A percentile compares a stretch with the other conserved stretches of the same genome.
Conservation (phyloP, 1,140 invertebrate species). For the Parasteatoda tepidariorum region DNA sequence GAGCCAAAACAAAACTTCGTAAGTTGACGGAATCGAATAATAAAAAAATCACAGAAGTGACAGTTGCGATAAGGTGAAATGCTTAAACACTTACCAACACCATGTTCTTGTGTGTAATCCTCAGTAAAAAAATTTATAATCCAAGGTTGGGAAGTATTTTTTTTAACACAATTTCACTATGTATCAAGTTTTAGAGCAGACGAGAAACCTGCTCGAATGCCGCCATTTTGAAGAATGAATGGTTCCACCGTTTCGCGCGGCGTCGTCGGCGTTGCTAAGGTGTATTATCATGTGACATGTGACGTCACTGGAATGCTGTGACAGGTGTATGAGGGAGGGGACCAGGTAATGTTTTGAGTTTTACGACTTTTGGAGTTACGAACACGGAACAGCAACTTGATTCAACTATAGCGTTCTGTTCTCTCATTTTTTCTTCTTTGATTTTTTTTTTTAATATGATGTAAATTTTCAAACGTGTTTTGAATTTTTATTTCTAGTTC, state of each 20-base stretch:
- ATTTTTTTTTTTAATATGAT: neutral
- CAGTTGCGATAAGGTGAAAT: neutral
- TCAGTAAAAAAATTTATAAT: slow-evolving; percentile 34
- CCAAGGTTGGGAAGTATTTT: slow-evolving; percentile 25
- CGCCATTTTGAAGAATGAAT: slow-evolving; percentile 54
- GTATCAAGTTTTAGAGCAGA: slow-evolving; percentile 37
- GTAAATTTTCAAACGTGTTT: too few relatives aligned
- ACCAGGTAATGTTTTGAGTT: too few relatives aligned
- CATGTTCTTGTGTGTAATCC: slow-evolving; percentile 38
- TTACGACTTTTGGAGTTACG: slow-evolving; percentile 30
- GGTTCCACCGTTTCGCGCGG: slow-evolving; percentile 14
- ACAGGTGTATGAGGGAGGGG: slow-evolving; percentile 28
- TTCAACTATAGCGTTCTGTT: slow-evolving; percentile 10
- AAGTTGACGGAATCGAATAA: neutral
- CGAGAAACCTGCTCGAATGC: slow-evolving; percentile 8
- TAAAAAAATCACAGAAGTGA: slow-evolving; percentile 38
- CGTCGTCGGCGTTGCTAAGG: slow-evolving; percentile 44
- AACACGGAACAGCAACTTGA: slow-evolving; percentile 1
- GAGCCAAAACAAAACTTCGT: slow-evolving; percentile 39
- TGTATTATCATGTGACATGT: slow-evolving; percentile 23
- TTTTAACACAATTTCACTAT: slow-evolving; percentile 12
- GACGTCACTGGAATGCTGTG: slow-evolving; percentile 42
- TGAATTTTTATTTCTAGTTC: too few relatives aligned
- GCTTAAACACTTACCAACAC: slow-evolving; percentile 29
- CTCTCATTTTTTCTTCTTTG: neutral